Conservation (phyloP, 2,888 invertebrate genomes). For the Acrobasis repandana region DNA sequence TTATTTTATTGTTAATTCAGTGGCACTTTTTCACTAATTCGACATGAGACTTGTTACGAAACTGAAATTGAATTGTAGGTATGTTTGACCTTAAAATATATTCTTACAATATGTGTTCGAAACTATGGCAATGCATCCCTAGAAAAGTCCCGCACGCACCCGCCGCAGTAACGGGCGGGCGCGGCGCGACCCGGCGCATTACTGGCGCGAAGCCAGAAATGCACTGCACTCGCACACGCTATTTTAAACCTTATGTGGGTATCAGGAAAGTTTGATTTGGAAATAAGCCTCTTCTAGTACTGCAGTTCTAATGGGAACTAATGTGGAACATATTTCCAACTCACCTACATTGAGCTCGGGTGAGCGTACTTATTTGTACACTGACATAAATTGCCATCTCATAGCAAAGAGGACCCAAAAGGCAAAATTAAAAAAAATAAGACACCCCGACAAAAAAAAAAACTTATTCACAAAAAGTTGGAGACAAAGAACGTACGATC, state of each 20-base stretch:
- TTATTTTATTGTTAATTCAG: no score
- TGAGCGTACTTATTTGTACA: not conserved
- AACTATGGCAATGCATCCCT: not conserved
- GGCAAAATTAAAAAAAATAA: no score
- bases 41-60: no score
- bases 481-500: no score
- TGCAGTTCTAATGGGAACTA: conserved; percentile 13
- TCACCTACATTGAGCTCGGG: conserved; percentile 8
- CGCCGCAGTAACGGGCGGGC: not conserved
- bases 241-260: not conserved
- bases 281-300: not conserved
- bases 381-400: no score
- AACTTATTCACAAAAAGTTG: no score
- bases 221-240: not conserved
- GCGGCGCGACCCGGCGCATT: conserved; percentile 1
- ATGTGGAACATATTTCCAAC: conserved; percentile 10
- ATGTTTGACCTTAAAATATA: no score
- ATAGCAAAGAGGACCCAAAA: no score
- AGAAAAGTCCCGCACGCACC: not conserved
- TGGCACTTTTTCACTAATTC: no score
- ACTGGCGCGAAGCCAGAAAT: conserved; percentile 4
- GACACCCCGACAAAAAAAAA: no score
- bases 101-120: no score
- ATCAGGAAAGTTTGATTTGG: not conserved
- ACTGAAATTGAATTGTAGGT: no score